A percentile compares a stretch with the other conserved stretches of the same genome.
These are phyloP conservation scores for Oncorhynchus kisutch DNA, from an alignment of 2,113 vertebrate genomes.

Conservation along the genomic window DNA sequence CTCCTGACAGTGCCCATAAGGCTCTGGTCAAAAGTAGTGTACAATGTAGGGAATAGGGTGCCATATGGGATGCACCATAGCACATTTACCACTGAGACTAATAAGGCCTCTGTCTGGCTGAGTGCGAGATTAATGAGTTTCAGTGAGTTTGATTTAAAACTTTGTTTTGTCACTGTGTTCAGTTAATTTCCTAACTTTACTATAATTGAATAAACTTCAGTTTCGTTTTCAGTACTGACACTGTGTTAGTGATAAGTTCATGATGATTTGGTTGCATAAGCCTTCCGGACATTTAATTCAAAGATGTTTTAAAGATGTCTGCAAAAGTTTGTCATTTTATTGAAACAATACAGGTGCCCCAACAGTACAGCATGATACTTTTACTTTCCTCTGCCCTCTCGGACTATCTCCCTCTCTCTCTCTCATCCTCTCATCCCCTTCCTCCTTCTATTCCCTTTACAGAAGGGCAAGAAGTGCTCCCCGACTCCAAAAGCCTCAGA, in stretches of 20 bases:
- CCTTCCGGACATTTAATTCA: background rate
- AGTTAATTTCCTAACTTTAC: background rate
- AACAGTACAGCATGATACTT: background rate
- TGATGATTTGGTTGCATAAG: background rate
- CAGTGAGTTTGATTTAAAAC: background rate
- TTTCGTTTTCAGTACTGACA: background rate
- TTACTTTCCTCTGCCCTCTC: background rate
- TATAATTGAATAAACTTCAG: background rate
- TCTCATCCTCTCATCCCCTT: constrained; percentile 6
- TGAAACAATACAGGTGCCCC: background rate
- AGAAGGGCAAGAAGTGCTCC: constrained; percentile 75
- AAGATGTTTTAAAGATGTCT: background rate
- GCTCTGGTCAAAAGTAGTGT: too few relatives aligned
- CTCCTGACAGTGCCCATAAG: too few relatives aligned
- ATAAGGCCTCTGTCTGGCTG: background rate
- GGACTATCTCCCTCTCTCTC: constrained; percentile 3
- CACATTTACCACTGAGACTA: background rate
- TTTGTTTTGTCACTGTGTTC: too few relatives aligned
- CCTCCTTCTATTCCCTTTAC: constrained; percentile 23
- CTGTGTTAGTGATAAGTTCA: too few relatives aligned
- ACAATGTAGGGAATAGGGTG: too few relatives aligned
- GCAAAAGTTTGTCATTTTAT: background rate
- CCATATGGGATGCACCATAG: background rate
- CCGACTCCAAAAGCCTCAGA: constrained; percentile 67
- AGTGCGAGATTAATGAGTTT: background rate